Base-by-base conservation (phyloP, 1,140 invertebrate species). In the Cydia fagiglandana region DNA sequence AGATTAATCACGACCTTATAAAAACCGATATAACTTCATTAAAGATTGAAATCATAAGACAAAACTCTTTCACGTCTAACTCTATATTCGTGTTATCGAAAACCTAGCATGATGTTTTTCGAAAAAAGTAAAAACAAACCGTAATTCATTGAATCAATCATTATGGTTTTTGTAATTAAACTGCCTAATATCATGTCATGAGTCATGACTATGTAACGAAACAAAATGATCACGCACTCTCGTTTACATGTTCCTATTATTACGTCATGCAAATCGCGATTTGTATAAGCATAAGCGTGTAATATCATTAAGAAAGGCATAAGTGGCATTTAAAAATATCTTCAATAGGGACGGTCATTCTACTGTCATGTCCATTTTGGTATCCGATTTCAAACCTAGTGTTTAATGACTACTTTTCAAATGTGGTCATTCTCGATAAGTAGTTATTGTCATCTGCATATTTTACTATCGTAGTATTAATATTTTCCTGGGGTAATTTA, bases 141-240 rank as follows among this genome's bases (percentile, higher is more conserved):
- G 13, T 56, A n/a, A 68, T 68, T 70, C n/a, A 70, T 41, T n/a
- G n/a, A 70, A 70, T 70, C 38, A 41, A n/a, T 70, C 15, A 70
- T 38, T 70, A 70, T 38, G n/a, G 34, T 38, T 70, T 70, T 41
- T 45, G 30, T 45, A 70, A 70, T 70, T 38, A 17, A 38, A 70
- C 34, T 70, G 45, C 66, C 30, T 38, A 70, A 70, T 70, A 15
- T 20, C 15, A 20, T 38, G 66, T 61, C 56, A 61, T 61, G 20
- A 61, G 66, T 61, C 56, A 61, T 61, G 20, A 61, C 20, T 61
- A 61, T 24, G 17, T 24, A 61, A 61, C 56, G 56, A 61, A 61
- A 20, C 20, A 12, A 10, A 61, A n/a, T 24, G 20, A 12, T 24
- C 56, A 61, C 56, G 56, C 56, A 61, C 56, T 20, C 20, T 24